Evolutionary conservation across 2,113 vertebrate genomes (phyloP), one percentile per base, ranked within the genome.

Genomic region (Litocranius walleri): DNA sequence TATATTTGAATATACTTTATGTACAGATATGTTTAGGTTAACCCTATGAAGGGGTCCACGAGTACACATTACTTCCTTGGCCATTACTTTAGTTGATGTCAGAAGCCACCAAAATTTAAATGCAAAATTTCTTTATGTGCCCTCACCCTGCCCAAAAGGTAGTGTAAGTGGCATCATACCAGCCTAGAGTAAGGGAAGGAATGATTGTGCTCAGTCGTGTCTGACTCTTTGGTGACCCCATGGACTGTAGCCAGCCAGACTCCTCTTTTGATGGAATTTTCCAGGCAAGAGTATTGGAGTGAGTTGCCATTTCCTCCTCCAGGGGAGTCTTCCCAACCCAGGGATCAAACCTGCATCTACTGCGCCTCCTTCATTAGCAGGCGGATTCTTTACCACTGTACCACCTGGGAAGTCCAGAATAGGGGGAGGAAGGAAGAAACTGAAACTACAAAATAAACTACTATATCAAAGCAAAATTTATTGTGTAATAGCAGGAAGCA

Each of bases 101-200:
- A 92, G 92, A 86, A 80, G 50, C 50, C 30, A 86, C n/a, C 59
- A 92, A 50, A 89, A 93, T 90, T 92, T 59, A 92, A 78, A 61
- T 82, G 45, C 82, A 88, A 94, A 92, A 92, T 92, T 86, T 96
- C 36, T 80, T 5, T n/a, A 61, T 56, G 14, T 81, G 29, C 56
- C 59, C 40, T 81, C 56, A 85, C n/a, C 25, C 59, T 89, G 45
- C 12, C 36, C 17, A 3, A 33, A 84, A 91, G 67, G 27, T 17
- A 81, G 25, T 57, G 91, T 15, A 83, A 0, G 27, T 88, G 45
- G 14, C 56, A 81, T 93, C 54, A 10, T 88, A 33, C 61, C 45
- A 61, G 29, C 16, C 50, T 84, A 54, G 45, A 52, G 48, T 50
- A 59, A 59, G 81, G 33, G 15, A 54, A 87, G 57, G 29, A 67